A percentile compares a stretch with the other conserved stretches of the same genome.
phyloP scores from a whole-genome alignment of 2,797 vertebrate genomes.

The Pseudomugil tenellus region DNA sequence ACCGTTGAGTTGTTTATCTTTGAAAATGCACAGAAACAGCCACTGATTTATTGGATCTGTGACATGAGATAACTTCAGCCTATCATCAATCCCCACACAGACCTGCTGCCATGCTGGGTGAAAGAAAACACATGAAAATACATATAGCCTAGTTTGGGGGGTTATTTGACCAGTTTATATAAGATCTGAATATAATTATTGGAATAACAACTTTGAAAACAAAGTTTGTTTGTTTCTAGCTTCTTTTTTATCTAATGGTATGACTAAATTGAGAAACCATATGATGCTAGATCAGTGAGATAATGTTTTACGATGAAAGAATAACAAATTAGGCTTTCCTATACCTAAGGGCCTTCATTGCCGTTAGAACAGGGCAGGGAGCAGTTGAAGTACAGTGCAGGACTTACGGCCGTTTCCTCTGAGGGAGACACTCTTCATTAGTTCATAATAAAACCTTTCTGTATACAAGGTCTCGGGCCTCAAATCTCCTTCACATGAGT shows the following conservation, averaged over 20 bases:
- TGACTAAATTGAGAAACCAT: neutral
- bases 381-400: constrained; percentile 4
- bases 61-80: constrained; percentile 38
- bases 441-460: constrained; percentile 70
- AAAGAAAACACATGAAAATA: neutral
- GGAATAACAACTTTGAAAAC: neutral
- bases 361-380: neutral
- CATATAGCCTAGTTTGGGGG: neutral
- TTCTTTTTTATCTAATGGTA: neutral
- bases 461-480: constrained; percentile 61
- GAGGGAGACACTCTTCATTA: constrained; percentile 35
- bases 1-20: constrained; percentile 31
- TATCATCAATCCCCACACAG: constrained; percentile 10
- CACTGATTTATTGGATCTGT: constrained; percentile 48
- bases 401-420: constrained; percentile 17
- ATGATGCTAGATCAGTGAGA: neutral
- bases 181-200: neutral
- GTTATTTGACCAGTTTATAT: neutral
- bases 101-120: neutral
- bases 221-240: neutral
- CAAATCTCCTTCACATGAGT: constrained; percentile 83
- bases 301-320: neutral
- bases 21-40: constrained; percentile 26
- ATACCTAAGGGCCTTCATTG: neutral
- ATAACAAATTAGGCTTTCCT: neutral